Evolutionary conservation across 2,113 vertebrate genomes (phyloP).

Genomic region (Cyphomyrus discorhynchus): DNA sequence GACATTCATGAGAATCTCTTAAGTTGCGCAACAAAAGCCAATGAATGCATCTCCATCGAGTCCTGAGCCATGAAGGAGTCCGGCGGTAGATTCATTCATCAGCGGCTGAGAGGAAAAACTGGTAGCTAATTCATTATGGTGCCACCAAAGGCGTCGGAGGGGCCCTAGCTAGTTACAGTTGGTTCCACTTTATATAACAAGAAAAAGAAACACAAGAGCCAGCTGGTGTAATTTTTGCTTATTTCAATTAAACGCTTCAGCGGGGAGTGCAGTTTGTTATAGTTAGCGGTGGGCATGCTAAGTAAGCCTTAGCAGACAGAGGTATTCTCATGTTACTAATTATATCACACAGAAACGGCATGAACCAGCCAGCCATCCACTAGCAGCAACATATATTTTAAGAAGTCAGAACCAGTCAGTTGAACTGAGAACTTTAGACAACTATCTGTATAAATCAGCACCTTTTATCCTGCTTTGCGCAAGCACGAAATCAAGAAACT

Average conservation of each 20-base stretch:
- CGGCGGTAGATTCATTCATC: too few relatives aligned
- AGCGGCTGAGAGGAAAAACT: neutral
- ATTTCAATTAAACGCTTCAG: neutral
- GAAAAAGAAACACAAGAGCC: neutral
- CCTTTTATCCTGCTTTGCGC: neutral
- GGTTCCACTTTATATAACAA: neutral
- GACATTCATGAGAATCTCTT: neutral
- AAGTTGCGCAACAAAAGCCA: neutral
- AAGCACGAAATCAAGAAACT: neutral
- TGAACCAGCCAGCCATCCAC: neutral
- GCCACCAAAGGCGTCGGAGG: neutral
- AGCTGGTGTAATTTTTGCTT: neutral
- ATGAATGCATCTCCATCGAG: neutral
- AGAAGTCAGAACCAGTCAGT: neutral
- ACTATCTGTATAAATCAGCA: neutral
- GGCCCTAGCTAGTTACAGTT: too few relatives aligned
- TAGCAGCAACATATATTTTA: neutral
- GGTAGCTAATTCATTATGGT: neutral
- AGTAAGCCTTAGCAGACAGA: neutral
- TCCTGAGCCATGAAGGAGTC: neutral
- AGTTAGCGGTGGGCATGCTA: neutral
- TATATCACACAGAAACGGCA: neutral
- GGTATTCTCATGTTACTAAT: neutral
- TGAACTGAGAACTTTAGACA: neutral
- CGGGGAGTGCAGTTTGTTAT: neutral